A percentile compares a stretch with the other conserved stretches of the same genome.
Conservation (phyloP, 2,113 vertebrate genomes). For the Chamaea fasciata region DNA sequence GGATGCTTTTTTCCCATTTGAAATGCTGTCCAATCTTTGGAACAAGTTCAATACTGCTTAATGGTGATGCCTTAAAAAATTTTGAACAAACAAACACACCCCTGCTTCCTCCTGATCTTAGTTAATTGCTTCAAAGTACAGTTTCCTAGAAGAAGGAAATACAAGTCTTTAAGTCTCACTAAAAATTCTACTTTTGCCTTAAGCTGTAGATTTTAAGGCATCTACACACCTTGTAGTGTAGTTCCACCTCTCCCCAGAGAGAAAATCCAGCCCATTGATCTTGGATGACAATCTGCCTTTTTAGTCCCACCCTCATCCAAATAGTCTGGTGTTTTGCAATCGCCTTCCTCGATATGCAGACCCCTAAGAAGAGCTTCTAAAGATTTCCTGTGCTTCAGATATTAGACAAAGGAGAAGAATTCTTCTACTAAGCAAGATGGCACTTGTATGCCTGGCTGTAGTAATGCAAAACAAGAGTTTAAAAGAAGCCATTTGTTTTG, state of each 20-base stretch:
- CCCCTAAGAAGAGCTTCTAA: background rate
- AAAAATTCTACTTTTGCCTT: background rate
- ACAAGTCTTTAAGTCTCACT: background rate
- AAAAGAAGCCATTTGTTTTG: slow-evolving; percentile 63
- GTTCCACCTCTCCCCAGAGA: background rate
- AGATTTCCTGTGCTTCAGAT: slow-evolving; percentile 26
- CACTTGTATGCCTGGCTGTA: slow-evolving; percentile 30
- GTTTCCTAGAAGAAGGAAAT: background rate
- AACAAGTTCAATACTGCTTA: background rate
- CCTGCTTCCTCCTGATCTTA: background rate
- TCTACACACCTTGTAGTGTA: background rate
- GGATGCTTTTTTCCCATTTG: background rate
- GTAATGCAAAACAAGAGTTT: slow-evolving; percentile 45
- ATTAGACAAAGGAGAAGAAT: slow-evolving; percentile 4
- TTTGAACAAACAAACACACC: background rate
- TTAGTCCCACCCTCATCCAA: background rate
- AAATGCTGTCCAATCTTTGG: background rate
- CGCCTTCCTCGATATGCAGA: background rate
- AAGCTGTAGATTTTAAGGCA: slow-evolving; percentile 14
- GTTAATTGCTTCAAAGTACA: background rate
- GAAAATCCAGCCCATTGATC: background rate
- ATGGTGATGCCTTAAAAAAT: background rate
- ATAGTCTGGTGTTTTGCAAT: slow-evolving; percentile 5
- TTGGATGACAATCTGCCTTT: slow-evolving; percentile 2
- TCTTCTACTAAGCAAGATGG: slow-evolving; percentile 42